phyloP scores from a whole-genome alignment of 2,113 vertebrate genomes.

The Cariama cristata region DNA sequence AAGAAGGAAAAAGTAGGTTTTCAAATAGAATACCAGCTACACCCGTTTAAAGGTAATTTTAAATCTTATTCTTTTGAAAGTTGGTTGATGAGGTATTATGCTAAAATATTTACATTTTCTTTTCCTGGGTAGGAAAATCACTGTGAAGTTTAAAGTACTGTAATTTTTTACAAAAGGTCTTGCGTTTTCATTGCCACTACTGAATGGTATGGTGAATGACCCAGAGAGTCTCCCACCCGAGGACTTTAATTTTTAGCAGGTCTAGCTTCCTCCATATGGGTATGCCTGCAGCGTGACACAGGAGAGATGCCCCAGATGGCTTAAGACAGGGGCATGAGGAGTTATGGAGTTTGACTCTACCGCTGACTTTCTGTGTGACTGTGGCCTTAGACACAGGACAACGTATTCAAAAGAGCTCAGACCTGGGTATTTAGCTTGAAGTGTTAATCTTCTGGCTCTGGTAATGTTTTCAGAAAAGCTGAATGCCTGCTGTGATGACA shows the following conservation, averaged over 20 bases:
- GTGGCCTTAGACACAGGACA: neutral
- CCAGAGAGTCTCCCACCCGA: neutral
- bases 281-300: neutral
- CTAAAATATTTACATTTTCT: neutral
- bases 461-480: neutral
- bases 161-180: neutral
- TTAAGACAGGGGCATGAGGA: neutral
- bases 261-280: rapidly evolving
- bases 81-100: neutral
- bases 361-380: neutral
- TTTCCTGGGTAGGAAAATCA: neutral
- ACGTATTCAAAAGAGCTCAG: neutral
- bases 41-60: neutral
- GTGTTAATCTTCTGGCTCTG: neutral
- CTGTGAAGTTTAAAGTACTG: neutral
- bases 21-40: neutral
- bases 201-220: neutral
- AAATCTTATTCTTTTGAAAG: neutral
- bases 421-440: neutral
- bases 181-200: neutral
- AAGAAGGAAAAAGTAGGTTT: constrained; percentile 1
- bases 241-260: neutral
- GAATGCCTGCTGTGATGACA: neutral
- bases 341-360: neutral
- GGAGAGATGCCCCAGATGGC: neutral